Evolutionary conservation across 2,797 vertebrate genomes (phyloP).

Genomic region (Danio tinwini): DNA sequence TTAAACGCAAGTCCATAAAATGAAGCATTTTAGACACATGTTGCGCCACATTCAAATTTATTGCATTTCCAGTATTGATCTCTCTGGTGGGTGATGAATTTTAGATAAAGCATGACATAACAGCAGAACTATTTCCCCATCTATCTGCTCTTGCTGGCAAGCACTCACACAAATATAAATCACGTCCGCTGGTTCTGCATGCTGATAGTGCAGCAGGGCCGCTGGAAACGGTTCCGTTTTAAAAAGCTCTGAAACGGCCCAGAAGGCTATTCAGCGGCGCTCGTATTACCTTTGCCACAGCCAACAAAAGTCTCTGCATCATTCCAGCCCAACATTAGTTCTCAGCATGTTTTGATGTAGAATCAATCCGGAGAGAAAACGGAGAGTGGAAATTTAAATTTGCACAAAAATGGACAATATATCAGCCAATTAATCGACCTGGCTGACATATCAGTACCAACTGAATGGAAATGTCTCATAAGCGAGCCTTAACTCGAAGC

Average conservation of each 20-base stretch:
- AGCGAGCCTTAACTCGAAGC: not conserved
- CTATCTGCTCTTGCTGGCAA: constrained; percentile 22
- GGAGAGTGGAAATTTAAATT: not conserved
- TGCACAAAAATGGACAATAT: not conserved
- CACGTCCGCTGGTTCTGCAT: constrained; percentile 2
- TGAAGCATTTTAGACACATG: constrained; percentile 11
- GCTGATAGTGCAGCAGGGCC: constrained; percentile 16
- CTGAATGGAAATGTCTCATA: constrained; percentile 9
- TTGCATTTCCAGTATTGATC: constrained; percentile 27
- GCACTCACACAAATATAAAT: constrained; percentile 29
- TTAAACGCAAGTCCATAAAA: constrained; percentile 29
- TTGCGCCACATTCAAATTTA: constrained; percentile 9
- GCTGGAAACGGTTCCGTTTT: constrained; percentile 22
- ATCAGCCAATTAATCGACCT: constrained; percentile 1
- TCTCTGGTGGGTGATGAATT: constrained; percentile 23
- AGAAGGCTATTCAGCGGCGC: constrained; percentile 20
- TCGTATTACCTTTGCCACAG: constrained; percentile 20
- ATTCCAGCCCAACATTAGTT: constrained; percentile 21
- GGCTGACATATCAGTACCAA: not conserved
- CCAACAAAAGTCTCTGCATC: constrained; percentile 29
- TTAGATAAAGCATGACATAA: constrained; percentile 38
- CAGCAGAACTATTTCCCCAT: constrained; percentile 31
- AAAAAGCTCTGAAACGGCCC: constrained; percentile 1
- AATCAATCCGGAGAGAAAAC: constrained; percentile 18
- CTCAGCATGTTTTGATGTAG: constrained; percentile 25